Conservation (phyloP, 2,797 vertebrate species). For the Crocodylus rhombifer region DNA sequence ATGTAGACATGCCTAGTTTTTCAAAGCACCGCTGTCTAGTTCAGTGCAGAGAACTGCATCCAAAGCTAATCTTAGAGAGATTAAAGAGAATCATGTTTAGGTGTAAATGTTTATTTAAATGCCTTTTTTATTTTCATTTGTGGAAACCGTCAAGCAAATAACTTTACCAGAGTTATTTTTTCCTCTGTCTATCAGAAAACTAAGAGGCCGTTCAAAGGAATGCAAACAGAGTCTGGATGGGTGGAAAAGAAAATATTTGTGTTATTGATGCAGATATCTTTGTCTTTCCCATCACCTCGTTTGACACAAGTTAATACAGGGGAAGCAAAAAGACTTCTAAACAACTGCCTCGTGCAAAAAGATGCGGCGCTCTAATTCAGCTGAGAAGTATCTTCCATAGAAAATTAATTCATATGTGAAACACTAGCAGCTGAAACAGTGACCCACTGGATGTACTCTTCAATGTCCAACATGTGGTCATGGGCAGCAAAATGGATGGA, state of each 20-base stretch:
- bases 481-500: not conserved
- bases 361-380: not conserved
- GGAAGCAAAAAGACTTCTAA: not conserved
- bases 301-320: not conserved
- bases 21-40: not conserved
- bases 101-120: slow-evolving; percentile 56
- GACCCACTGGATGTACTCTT: no score
- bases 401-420: not conserved
- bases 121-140: slow-evolving; percentile 19
- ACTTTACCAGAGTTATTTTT: slow-evolving; percentile 16
- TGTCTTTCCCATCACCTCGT: not conserved
- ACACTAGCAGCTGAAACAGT: no score
- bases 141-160: slow-evolving; percentile 16
- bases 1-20: not conserved
- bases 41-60: slow-evolving; percentile 35
- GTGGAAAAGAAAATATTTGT: not conserved
- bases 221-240: not conserved
- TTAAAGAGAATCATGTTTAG: slow-evolving; percentile 52
- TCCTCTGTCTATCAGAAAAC: not conserved
- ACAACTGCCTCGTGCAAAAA: not conserved
- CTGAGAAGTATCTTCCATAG: not conserved
- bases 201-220: not conserved
- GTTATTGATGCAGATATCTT: not conserved
- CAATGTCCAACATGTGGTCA: not conserved
- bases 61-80: slow-evolving; percentile 42